A percentile compares a stretch with the other conserved stretches of the same genome.
Evolutionary conservation across 2,888 invertebrate species (phyloP).

Genomic region (Endomychus coccineus): DNA sequence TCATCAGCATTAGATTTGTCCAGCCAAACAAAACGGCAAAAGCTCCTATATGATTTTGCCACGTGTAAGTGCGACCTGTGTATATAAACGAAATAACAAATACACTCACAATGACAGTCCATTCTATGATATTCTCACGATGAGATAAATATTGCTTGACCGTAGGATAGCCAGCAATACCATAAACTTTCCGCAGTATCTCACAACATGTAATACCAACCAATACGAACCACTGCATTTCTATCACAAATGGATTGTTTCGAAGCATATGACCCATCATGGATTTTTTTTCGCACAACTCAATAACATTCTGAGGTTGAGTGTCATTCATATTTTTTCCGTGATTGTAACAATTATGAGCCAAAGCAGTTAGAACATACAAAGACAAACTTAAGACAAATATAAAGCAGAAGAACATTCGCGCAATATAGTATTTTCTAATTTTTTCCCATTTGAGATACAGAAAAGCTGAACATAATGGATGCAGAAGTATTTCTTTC

Average conservation of each 20-base stretch:
- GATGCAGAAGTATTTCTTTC: constrained; percentile 79
- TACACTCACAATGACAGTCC: constrained; percentile 79
- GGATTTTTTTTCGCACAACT: constrained; percentile 70
- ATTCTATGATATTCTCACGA: constrained; percentile 79
- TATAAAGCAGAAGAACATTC: constrained; percentile 69
- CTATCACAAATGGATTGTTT: constrained; percentile 68
- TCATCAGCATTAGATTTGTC: constrained; percentile 87
- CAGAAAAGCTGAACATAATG: constrained; percentile 78
- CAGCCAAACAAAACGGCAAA: constrained; percentile 79
- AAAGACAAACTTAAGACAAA: constrained; percentile 74
- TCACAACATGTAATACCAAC: constrained; percentile 73
- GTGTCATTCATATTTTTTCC: constrained; percentile 59
- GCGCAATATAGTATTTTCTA: constrained; percentile 75
- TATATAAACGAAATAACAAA: constrained; percentile 77
- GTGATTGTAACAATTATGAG: constrained; percentile 79
- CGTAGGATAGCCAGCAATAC: constrained; percentile 73
- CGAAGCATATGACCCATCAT: constrained; percentile 68
- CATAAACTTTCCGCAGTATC: constrained; percentile 72
- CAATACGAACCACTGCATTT: constrained; percentile 77
- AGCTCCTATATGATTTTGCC: constrained; percentile 83
- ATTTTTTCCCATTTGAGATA: constrained; percentile 88
- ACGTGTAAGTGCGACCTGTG: constrained; percentile 67
- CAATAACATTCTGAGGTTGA: constrained; percentile 66
- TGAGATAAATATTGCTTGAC: constrained; percentile 76
- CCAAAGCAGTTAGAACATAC: constrained; percentile 73